Evolutionary conservation across 2,113 vertebrate species (phyloP).

Genomic region (Caretta caretta): DNA sequence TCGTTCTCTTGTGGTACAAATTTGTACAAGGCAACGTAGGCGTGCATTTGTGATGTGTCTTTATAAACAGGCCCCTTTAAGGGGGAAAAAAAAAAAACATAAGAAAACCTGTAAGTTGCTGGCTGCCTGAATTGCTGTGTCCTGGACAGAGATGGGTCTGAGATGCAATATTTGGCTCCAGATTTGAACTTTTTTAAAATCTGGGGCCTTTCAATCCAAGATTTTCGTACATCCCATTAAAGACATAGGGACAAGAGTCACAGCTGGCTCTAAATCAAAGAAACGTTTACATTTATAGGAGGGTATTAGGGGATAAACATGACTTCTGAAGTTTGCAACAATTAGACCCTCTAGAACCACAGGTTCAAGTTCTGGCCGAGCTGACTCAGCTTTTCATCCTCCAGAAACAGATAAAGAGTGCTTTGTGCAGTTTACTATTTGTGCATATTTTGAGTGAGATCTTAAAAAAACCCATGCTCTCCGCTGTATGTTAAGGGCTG

Average conservation of each 20-base stretch:
- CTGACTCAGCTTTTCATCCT: not conserved
- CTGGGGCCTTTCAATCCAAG: not conserved
- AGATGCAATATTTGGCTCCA: not conserved
- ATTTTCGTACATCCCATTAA: not conserved
- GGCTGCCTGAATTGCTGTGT: not conserved
- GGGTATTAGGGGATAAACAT: not conserved
- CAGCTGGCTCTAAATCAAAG: not conserved
- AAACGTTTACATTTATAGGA: not conserved
- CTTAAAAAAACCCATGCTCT: not conserved
- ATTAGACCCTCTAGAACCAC: not conserved
- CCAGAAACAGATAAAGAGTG: not conserved
- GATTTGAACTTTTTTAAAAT: not conserved
- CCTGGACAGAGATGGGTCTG: not conserved
- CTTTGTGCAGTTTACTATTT: not conserved
- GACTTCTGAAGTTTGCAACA: not conserved
- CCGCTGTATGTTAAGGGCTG: not conserved
- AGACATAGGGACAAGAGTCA: not conserved
- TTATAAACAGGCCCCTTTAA: constrained; percentile 81
- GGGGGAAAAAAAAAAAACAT: constrained; percentile 4
- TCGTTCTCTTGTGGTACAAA: constrained; percentile 93
- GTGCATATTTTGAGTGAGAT: not conserved
- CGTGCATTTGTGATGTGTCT: constrained; percentile 88
- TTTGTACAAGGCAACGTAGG: constrained; percentile 96
- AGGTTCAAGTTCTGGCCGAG: not conserved
- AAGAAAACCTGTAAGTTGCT: not conserved